Evolutionary conservation across 2,113 vertebrate genomes (phyloP).

Genomic region (Myanophis thanlyinensis): DNA sequence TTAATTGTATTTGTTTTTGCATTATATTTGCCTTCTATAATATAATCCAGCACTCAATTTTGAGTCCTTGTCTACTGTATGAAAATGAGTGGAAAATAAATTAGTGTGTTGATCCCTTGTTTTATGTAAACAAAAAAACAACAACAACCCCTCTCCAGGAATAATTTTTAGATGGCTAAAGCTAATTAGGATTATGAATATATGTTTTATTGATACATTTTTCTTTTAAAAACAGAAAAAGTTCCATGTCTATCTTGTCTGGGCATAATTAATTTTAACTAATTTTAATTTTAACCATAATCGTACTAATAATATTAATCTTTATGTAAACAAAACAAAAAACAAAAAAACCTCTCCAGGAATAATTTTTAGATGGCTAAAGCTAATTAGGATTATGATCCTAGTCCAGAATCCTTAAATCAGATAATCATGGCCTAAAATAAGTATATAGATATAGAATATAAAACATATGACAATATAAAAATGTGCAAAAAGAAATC

Average conservation of each 20-base stretch:
- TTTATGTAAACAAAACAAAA: too few relatives aligned
- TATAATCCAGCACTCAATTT: neutral
- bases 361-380: neutral
- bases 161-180: neutral
- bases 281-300: too few relatives aligned
- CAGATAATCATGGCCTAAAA: neutral
- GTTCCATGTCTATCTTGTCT: too few relatives aligned
- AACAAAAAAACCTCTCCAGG: neutral
- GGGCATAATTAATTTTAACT: too few relatives aligned
- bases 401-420: neutral
- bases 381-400: neutral
- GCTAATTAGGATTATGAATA: neutral
- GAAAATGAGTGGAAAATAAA: neutral
- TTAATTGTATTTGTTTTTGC: neutral
- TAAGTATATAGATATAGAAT: neutral
- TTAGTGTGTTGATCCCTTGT: neutral
- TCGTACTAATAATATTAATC: too few relatives aligned
- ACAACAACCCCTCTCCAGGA: neutral
- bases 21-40: neutral
- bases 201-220: too few relatives aligned
- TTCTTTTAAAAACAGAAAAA: too few relatives aligned
- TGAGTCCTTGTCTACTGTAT: neutral
- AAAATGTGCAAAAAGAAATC: neutral
- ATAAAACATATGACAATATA: neutral
- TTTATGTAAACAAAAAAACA: neutral